These are phyloP conservation scores for Bubo bubo DNA, from an alignment of 2,113 vertebrate genomes.

Conservation along the genomic window DNA sequence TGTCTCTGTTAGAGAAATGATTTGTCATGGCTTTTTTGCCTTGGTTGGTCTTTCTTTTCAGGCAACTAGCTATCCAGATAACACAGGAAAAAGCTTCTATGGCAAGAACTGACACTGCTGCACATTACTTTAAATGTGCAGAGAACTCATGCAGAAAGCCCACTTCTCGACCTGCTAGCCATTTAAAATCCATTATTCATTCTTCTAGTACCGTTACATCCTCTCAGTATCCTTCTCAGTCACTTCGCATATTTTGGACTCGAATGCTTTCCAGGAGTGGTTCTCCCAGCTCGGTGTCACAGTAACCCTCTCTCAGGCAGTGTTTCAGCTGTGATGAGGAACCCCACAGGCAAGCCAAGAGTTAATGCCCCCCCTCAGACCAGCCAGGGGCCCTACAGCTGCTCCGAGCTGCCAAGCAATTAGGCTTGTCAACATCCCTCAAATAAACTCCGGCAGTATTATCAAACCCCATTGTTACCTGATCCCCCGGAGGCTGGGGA, in stretches of 20 bases:
- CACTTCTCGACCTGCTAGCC: neutral
- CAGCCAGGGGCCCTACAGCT: conserved; percentile 68
- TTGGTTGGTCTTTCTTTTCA: conserved; percentile 20
- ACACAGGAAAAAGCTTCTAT: neutral
- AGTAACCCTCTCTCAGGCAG: neutral
- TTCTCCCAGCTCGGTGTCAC: neutral
- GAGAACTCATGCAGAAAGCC: conserved; percentile 14
- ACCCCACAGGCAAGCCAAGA: conserved; percentile 44
- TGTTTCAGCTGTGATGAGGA: neutral
- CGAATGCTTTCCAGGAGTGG: neutral
- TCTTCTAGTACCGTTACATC: neutral
- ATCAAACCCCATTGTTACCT: conserved; percentile 71
- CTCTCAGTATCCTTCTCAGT: neutral
- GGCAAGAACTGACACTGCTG: neutral
- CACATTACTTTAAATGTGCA: neutral
- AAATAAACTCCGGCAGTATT: conserved; percentile 68
- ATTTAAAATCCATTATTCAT: neutral
- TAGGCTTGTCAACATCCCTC: conserved; percentile 73
- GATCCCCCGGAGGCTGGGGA: conserved; percentile 53
- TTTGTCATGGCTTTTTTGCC: conserved; percentile 35
- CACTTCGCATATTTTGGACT: neutral
- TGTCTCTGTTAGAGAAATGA: conserved; percentile 8
- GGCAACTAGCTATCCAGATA: neutral
- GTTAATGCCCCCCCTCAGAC: conserved; percentile 48
- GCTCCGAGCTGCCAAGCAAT: conserved; percentile 64